A percentile compares a stretch with the other conserved stretches of the same genome.
phyloP scores from a whole-genome alignment of 2,888 invertebrate genomes.

The Platerodrilus igneus region DNA sequence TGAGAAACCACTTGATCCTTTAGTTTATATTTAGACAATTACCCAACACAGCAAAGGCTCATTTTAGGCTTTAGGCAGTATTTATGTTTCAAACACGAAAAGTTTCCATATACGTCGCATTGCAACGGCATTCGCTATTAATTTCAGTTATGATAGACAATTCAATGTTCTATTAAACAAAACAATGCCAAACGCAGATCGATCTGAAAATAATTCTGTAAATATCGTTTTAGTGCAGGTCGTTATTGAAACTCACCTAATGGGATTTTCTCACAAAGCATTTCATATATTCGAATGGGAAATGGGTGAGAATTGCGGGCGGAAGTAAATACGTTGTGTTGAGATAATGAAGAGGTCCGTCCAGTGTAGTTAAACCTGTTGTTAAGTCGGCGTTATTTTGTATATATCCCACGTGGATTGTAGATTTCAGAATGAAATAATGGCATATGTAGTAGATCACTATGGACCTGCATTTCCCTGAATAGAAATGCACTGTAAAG shows the following conservation, averaged over 20 bases:
- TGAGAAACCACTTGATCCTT: slow-evolving; percentile 32
- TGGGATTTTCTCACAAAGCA: slow-evolving; percentile 19
- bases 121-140: slow-evolving; percentile 42
- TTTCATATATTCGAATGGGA: slow-evolving; percentile 19
- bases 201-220: slow-evolving; percentile 39
- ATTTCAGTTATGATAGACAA: slow-evolving; percentile 41
- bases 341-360: slow-evolving; percentile 46
- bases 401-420: slow-evolving; percentile 33
- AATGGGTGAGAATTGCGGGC: slow-evolving; percentile 22
- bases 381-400: slow-evolving; percentile 38
- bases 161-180: slow-evolving; percentile 40
- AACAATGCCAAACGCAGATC: slow-evolving; percentile 40
- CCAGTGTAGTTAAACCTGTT: slow-evolving; percentile 44
- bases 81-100: too few species aligned
- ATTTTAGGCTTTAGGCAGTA: too few species aligned
- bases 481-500: too few species aligned
- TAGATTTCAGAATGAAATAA: slow-evolving; percentile 19
- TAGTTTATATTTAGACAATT: slow-evolving; percentile 31
- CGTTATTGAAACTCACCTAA: slow-evolving; percentile 33
- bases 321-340: slow-evolving; percentile 38
- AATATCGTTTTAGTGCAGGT: slow-evolving; percentile 36
- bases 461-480: too few species aligned
- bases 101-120: too few species aligned
- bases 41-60: too few species aligned
- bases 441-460: slow-evolving; percentile 15